Base-by-base conservation (phyloP, 1,140 invertebrate genomes). In the Tigriopus japonicus region DNA sequence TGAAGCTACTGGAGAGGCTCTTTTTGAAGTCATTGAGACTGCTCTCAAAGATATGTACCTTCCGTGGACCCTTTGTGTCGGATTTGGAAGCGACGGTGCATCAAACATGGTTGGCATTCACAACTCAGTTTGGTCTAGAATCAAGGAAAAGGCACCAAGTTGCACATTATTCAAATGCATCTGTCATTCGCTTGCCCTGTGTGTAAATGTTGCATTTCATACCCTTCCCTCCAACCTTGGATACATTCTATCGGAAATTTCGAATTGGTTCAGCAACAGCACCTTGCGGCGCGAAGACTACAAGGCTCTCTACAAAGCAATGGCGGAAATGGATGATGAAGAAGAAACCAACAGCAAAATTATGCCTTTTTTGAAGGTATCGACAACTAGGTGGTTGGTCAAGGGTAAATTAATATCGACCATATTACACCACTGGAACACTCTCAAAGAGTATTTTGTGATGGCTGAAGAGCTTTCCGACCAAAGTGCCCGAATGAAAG, bases 261-360 rank as follows among this genome's bases (percentile, higher is more conserved):
- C 60, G 41, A 62, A 54, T 24, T 62, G 52, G 35, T 62, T 62
- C 23, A 55, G 60, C 54, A 62, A 62, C 54, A 62, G 60, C 45
- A 54, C 60, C 12, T 35, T 62, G 45, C 54, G 60, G 42, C 60
- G 60, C 14, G 60, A 62, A 35, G 53, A 54, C 15, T 61, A 61
- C 28, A 62, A 54, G 52, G 52, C 58, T 10, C 54, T 62, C 41
- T 62, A 56, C 55, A 41, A 62, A 28, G 52, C 61, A 23, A 56
- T 56, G 41, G 58, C 52, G n/a, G 42, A 54, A 42, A 49, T 23
- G 42, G 54, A 35, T 35, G 28, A 3, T 35, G 28, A 35, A 35
- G 28, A 35, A 35, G 28, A 35, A 62, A 21, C 24, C 52, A 62
- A 43, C 43, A 49, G n/a, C 24, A 62, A 43, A 23, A 45, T 56